Evolutionary conservation across 2,797 vertebrate species (phyloP).

Genomic region (Syngnathus rostellatus): DNA sequence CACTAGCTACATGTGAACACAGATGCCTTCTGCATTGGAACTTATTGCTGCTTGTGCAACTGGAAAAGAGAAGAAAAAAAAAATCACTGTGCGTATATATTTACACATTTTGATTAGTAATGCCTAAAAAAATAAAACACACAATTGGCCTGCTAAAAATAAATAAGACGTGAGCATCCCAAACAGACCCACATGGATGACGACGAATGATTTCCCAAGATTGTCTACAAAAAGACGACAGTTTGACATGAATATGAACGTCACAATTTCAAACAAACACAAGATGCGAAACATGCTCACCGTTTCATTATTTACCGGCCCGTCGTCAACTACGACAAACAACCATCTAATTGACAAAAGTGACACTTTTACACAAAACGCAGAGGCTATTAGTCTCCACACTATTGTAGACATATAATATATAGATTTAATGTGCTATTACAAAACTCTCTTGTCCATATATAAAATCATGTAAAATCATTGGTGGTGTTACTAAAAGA

Average conservation of each 20-base stretch:
- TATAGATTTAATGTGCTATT: slow-evolving; percentile 49
- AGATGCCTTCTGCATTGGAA: slow-evolving; percentile 69
- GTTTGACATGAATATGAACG: slow-evolving; percentile 39
- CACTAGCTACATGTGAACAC: slow-evolving; percentile 73
- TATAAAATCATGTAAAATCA: slow-evolving; percentile 83
- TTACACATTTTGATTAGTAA: slow-evolving; percentile 77
- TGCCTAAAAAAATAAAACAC: slow-evolving; percentile 30
- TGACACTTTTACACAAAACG: slow-evolving; percentile 44
- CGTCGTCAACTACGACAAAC: not conserved
- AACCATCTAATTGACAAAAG: slow-evolving; percentile 35
- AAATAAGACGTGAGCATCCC: slow-evolving; percentile 68
- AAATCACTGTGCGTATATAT: slow-evolving; percentile 65
- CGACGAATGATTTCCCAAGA: slow-evolving; percentile 46
- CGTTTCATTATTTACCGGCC: not conserved
- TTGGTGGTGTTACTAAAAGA: slow-evolving; percentile 82
- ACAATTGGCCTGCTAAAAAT: slow-evolving; percentile 72
- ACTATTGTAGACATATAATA: slow-evolving; percentile 26
- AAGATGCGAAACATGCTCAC: slow-evolving; percentile 11
- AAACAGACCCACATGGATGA: slow-evolving; percentile 69
- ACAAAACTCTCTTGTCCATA: slow-evolving; percentile 58
- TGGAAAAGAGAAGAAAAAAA: slow-evolving; percentile 32
- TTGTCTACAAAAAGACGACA: slow-evolving; percentile 54
- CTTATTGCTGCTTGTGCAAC: slow-evolving; percentile 85
- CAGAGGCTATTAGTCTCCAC: slow-evolving; percentile 36
- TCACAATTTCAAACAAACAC: slow-evolving; percentile 30